Percentiles rank a stretch among this genome's conserved stretches.
phyloP scores from a whole-genome alignment of 1,140 invertebrate species.

The Brachionus rubens region DNA sequence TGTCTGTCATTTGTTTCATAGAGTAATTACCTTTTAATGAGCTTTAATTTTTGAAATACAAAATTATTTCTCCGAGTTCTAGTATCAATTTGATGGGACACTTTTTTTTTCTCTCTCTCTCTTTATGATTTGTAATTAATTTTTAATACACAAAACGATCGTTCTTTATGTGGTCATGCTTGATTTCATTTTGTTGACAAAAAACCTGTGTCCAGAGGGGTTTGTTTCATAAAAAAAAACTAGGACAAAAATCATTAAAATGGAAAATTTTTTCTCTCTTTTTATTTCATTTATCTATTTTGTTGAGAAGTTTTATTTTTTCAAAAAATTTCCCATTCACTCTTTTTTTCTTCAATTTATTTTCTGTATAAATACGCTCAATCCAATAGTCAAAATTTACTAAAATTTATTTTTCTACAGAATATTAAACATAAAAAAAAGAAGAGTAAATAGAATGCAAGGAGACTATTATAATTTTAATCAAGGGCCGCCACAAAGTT shows the following conservation, averaged over 20 bases:
- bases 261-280: neutral
- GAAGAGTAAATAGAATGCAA: constrained; percentile 14
- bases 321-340: constrained; percentile 1
- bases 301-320: neutral
- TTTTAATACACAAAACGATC: neutral
- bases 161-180: neutral
- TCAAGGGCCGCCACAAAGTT: constrained; percentile 21
- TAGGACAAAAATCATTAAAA: constrained; percentile 32
- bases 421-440: neutral
- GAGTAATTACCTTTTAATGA: constrained; percentile 1
- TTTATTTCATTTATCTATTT: neutral
- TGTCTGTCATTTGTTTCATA: neutral
- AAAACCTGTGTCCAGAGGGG: neutral
- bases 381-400: too few species aligned
- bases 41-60: neutral
- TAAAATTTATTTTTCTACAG: neutral
- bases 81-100: constrained; percentile 22
- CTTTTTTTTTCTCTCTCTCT: neutral
- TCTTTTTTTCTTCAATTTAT: too few species aligned
- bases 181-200: constrained; percentile 1
- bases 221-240: neutral
- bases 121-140: neutral
- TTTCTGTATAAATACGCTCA: neutral
- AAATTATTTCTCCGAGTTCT: too few species aligned
- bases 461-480: constrained; percentile 36